phyloP scores from a whole-genome alignment of 2,113 vertebrate genomes.

The Camelus dromedarius region DNA sequence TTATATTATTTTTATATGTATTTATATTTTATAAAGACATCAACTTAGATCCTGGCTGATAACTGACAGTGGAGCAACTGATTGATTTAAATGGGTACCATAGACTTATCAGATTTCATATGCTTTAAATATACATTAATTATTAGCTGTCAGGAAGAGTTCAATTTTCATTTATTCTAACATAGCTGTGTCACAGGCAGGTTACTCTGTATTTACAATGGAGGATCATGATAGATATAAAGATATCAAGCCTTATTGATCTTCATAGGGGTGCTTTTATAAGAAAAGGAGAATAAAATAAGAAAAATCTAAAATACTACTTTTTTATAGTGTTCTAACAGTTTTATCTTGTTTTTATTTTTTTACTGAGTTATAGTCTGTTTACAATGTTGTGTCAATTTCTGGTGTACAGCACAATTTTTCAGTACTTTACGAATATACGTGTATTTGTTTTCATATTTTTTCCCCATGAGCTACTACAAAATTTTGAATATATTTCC shows the following conservation, averaged over 20 bases:
- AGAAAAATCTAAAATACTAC: slow-evolving; percentile 25
- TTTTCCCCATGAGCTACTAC: no score
- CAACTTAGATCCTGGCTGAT: slow-evolving; percentile 80
- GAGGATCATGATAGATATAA: background rate
- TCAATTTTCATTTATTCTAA: slow-evolving; percentile 79
- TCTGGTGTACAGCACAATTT: no score
- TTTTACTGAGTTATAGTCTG: no score
- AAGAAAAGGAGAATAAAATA: slow-evolving; percentile 47
- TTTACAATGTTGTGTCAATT: no score
- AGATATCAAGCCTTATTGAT: slow-evolving; percentile 10
- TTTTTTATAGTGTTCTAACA: background rate
- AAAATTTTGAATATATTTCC: no score
- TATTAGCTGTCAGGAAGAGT: slow-evolving; percentile 71
- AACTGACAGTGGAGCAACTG: slow-evolving; percentile 62
- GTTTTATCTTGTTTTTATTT: no score
- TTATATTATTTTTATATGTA: slow-evolving; percentile 35
- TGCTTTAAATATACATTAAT: slow-evolving; percentile 73
- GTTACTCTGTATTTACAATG: slow-evolving; percentile 46
- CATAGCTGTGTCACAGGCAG: slow-evolving; percentile 66
- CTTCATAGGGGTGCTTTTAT: background rate
- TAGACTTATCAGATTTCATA: slow-evolving; percentile 37
- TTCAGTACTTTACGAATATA: no score
- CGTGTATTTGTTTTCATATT: no score
- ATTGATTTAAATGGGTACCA: slow-evolving; percentile 72
- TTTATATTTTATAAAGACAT: slow-evolving; percentile 75